These are phyloP conservation scores for Brachionichthys hirsutus DNA, from an alignment of 2,113 vertebrate species.

Conservation along the genomic window DNA sequence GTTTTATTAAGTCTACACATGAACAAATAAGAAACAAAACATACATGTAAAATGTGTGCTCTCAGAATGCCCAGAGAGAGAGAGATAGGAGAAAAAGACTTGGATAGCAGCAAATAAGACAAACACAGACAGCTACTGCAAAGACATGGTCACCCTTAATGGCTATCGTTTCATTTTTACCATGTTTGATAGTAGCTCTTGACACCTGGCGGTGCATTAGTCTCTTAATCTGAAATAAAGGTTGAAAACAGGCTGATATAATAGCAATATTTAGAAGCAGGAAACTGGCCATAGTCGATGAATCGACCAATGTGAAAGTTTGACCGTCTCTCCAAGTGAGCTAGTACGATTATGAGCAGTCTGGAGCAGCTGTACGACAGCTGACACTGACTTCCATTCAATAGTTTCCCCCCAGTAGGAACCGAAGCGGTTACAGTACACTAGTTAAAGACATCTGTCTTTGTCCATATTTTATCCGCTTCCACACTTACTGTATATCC, in stretches of 20 bases:
- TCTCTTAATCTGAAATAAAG: too few relatives aligned
- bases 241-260: too few relatives aligned
- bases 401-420: slow-evolving; percentile 1
- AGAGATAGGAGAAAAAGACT: too few relatives aligned
- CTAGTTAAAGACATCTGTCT: slow-evolving; percentile 4
- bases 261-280: too few relatives aligned
- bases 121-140: not conserved
- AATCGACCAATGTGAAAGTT: not conserved
- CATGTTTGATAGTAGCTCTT: not conserved
- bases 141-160: not conserved
- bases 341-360: slow-evolving; percentile 21
- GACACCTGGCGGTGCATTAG: too few relatives aligned
- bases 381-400: slow-evolving; percentile 25
- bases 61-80: too few relatives aligned
- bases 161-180: not conserved
- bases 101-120: too few relatives aligned
- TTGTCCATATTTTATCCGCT: not conserved
- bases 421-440: not conserved
- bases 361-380: slow-evolving; percentile 33
- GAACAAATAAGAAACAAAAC: too few relatives aligned
- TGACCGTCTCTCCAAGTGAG: slow-evolving; percentile 14
- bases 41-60: too few relatives aligned
- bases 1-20: too few relatives aligned
- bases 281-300: too few relatives aligned
- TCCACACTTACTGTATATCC: not conserved